These are phyloP conservation scores for Setipinna tenuifilis DNA, from an alignment of 2,797 vertebrate genomes.

Conservation along the genomic window DNA sequence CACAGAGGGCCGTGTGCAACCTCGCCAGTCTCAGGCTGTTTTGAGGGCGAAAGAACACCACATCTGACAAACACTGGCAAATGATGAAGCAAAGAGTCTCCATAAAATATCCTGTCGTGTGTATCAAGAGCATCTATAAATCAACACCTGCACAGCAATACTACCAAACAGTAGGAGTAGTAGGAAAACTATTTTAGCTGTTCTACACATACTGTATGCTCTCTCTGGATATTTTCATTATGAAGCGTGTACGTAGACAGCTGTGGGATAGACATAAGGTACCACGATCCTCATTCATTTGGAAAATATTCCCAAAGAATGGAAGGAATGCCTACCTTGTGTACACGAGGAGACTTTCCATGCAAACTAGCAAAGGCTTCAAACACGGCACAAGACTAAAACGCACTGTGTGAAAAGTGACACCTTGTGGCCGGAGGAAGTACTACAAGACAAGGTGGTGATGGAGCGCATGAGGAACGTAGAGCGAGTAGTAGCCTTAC, in stretches of 20 bases:
- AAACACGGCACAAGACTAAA: not conserved
- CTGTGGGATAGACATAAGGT: not conserved
- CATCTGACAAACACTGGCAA: not conserved
- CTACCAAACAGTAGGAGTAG: not conserved
- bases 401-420: not conserved
- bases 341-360: constrained; percentile 53
- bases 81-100: not conserved
- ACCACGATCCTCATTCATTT: constrained; percentile 45
- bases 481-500: constrained; percentile 68
- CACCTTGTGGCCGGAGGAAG: not conserved
- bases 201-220: constrained; percentile 25
- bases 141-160: not conserved
- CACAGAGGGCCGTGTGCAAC: not conserved
- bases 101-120: not conserved
- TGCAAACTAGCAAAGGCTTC: constrained; percentile 45
- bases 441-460: not conserved
- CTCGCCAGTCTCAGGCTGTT: not conserved
- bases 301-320: constrained; percentile 57
- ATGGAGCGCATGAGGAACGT: not conserved
- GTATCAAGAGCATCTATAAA: not conserved
- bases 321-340: constrained; percentile 66
- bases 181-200: not conserved
- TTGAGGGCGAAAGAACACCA: not conserved
- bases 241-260: not conserved
- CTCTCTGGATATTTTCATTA: constrained; percentile 42